Evolutionary conservation across 1,140 invertebrate species (phyloP).

Genomic region (Anoplophora glabripennis): DNA sequence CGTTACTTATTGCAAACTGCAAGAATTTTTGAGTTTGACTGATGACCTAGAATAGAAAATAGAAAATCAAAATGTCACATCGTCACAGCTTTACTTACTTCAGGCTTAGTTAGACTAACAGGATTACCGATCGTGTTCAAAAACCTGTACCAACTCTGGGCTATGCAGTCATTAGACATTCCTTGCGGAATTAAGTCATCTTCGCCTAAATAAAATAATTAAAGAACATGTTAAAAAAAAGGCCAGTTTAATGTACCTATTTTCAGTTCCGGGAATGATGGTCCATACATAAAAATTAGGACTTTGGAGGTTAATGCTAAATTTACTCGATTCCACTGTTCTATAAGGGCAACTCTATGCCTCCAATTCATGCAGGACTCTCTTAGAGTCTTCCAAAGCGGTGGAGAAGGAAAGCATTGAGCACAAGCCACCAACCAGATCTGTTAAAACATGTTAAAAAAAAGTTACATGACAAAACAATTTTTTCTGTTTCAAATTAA

Average conservation of each 20-base stretch:
- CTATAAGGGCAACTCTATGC: conserved; percentile 85
- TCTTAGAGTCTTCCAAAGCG: conserved; percentile 92
- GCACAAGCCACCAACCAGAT: conserved; percentile 91
- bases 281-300: conserved; percentile 85
- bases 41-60: conserved; percentile 48
- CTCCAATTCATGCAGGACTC: conserved; percentile 91
- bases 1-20: conserved; percentile 52
- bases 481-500: no score
- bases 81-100: conserved; percentile 55
- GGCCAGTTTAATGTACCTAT: conserved; percentile 62
- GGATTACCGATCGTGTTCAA: conserved; percentile 92
- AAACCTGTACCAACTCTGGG: conserved; percentile 93
- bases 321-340: conserved; percentile 95
- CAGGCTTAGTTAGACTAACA: conserved; percentile 83
- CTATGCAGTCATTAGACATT: conserved; percentile 85
- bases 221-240: neutral
- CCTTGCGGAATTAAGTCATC: conserved; percentile 79
- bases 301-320: conserved; percentile 81
- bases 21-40: conserved; percentile 70
- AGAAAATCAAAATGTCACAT: neutral
- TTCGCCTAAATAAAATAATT: conserved; percentile 60
- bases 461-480: no score
- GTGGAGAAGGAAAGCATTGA: conserved; percentile 87
- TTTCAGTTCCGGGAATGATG: conserved; percentile 80
- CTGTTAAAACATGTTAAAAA: conserved; percentile 44